Conservation (phyloP, 2,888 invertebrate genomes). For the Myopa testacea region DNA sequence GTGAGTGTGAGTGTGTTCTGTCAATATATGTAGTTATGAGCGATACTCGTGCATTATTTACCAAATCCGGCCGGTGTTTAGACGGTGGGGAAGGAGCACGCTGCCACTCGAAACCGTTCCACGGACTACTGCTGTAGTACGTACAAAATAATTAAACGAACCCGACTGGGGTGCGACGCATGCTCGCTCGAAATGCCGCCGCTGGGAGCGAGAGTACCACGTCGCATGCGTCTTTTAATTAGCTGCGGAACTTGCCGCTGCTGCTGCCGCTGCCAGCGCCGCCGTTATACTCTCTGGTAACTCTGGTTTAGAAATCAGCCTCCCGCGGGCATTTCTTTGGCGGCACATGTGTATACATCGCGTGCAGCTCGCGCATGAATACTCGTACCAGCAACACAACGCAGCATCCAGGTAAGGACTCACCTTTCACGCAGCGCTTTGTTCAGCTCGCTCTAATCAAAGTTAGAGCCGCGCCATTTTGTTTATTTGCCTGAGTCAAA, state of each 20-base stretch:
- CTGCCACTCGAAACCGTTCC: not conserved
- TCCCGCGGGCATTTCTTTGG: conserved; percentile 32
- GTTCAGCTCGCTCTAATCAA: conserved; percentile 25
- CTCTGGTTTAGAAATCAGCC: conserved; percentile 1
- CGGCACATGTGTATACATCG: conserved; percentile 16
- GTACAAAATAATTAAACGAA: no score
- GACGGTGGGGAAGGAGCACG: not conserved
- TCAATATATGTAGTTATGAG: conserved; percentile 2
- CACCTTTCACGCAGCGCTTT: conserved; percentile 17
- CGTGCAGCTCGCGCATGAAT: conserved; percentile 46
- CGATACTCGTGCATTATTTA: conserved; percentile 34
- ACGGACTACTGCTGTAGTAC: not conserved
- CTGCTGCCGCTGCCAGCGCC: not conserved
- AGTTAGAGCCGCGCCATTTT: conserved; percentile 9
- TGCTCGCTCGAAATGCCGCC: not conserved
- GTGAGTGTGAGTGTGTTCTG: conserved; percentile 18
- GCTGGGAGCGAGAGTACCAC: conserved; percentile 1
- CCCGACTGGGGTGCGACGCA: no score
- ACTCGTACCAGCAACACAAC: conserved; percentile 43
- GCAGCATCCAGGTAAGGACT: conserved; percentile 23
- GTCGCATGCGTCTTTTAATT: conserved; percentile 28
- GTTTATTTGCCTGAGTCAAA: conserved; percentile 20
- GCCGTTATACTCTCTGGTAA: conserved; percentile 27
- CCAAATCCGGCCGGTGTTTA: conserved; percentile 14
- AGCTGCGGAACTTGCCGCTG: not conserved